phyloP scores from a whole-genome alignment of 2,888 invertebrate species.

The Cetonia aurata region DNA sequence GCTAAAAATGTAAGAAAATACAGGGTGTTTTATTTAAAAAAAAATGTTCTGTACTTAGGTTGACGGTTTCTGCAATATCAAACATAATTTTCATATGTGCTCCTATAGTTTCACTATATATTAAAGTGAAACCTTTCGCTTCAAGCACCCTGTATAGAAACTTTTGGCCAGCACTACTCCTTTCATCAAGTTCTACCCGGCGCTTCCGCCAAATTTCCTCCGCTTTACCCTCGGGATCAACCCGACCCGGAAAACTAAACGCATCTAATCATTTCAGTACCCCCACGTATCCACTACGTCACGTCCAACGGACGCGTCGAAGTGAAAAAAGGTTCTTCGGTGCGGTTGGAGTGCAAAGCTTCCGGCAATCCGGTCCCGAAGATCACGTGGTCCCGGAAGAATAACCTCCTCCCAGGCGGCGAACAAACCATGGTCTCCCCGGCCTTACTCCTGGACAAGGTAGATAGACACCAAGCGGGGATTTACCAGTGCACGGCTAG shows the following conservation, averaged over 20 bases:
- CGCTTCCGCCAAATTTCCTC: not conserved
- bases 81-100: too few relatives aligned
- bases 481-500: conserved; percentile 74
- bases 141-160: too few relatives aligned
- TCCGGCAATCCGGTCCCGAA: conserved; percentile 69
- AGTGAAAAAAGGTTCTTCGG: conserved; percentile 71
- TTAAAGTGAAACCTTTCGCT: too few relatives aligned
- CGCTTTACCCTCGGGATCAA: conserved; percentile 20
- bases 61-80: too few relatives aligned
- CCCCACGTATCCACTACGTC: conserved; percentile 74
- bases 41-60: too few relatives aligned
- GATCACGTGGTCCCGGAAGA: conserved; percentile 70
- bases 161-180: too few relatives aligned
- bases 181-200: too few relatives aligned
- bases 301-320: conserved; percentile 74
- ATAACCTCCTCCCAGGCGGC: conserved; percentile 70
- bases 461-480: conserved; percentile 75
- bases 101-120: too few relatives aligned
- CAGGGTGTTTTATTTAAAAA: too few relatives aligned
- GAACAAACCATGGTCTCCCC: conserved; percentile 74
- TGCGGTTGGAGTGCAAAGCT: conserved; percentile 68
- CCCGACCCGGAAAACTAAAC: conserved; percentile 40
- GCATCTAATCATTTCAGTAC: conserved; percentile 67
- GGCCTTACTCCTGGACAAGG: conserved; percentile 72
- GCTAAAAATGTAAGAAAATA: too few relatives aligned